Base-by-base conservation (phyloP, 2,797 vertebrate genomes). In the Morelia viridis region DNA sequence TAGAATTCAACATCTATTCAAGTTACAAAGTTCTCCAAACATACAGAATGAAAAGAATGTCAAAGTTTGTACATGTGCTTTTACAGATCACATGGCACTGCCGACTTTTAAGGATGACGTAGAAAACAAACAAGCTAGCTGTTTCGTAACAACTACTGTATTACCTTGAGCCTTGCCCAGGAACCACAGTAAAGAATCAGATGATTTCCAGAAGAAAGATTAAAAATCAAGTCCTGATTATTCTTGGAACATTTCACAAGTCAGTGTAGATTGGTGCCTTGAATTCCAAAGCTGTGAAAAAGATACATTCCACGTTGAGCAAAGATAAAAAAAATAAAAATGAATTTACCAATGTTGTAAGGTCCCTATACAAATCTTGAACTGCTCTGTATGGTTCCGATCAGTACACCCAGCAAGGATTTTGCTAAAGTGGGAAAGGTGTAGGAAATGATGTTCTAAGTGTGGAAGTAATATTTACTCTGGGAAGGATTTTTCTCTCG, bases 101-200 rank as follows among this genome's bases (percentile, higher is more conserved):
- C 88, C 31, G 71, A 4, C 26, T 19, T 6, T 76, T 50, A 92
- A 92, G 50, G 87, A 56, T 92, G 88, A 85, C 19, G 61, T 85
- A 60, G 28, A 92, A 92, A 92, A 57, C 84, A 92, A 92, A 92
- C 83, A 92, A 22, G 26, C 24, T 35, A 28, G 71, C 5, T 31
- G 56, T 84, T 88, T 89, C 31, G 8, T 89, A 64, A 46, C 60
- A 83, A 1, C 56, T 41, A 19, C 26, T 8, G 1, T 24, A 46
- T 89, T 64, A 86, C 83, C 91, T 76, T 92, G 88, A 85, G 35
- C 56, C 1, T 3, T 76, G 65, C 10, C 68, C 17, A 89, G 19
- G 50, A 46, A n/a, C 13, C 3, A 13, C 15, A 22, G 10, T 11
- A 15, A 88, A 71, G 8, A 84, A 76, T 6, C 53, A 86, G 11